Percentiles rank a stretch among this genome's conserved stretches.
These are phyloP conservation scores for Oreochromis aureus DNA, from an alignment of 2,113 vertebrate species.

Conservation along the genomic window DNA sequence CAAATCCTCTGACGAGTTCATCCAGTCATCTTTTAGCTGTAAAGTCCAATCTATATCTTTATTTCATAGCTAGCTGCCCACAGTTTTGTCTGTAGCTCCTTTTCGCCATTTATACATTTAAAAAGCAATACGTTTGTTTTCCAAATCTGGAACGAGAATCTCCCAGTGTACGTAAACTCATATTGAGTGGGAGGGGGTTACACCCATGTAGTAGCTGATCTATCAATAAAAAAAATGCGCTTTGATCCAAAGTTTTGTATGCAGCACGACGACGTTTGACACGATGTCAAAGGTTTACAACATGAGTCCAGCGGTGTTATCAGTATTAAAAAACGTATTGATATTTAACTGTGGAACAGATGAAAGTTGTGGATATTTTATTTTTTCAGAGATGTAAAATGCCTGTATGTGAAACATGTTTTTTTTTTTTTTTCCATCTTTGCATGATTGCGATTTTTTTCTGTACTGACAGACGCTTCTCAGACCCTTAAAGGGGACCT, in stretches of 20 bases:
- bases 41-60: background rate
- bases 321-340: background rate
- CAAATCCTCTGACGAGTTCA: background rate
- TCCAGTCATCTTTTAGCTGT: background rate
- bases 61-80: background rate
- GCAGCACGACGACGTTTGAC: background rate
- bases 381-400: background rate
- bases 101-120: background rate
- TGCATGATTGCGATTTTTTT: background rate
- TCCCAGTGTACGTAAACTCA: background rate
- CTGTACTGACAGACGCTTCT: background rate
- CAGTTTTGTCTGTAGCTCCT: background rate
- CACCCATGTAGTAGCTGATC: background rate
- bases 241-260: conserved; percentile 11
- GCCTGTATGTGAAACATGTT: background rate
- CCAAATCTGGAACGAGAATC: background rate
- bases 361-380: background rate
- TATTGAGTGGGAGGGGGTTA: background rate
- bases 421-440: background rate
- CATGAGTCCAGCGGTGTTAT: background rate
- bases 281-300: background rate
- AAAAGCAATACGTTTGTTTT: conserved; percentile 18
- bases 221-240: background rate
- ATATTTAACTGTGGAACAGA: background rate
- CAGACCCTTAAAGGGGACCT: background rate